Evolutionary conservation across 2,888 invertebrate genomes (phyloP), one percentile per base, ranked within the genome.

Genomic region (Catocala nupta): DNA sequence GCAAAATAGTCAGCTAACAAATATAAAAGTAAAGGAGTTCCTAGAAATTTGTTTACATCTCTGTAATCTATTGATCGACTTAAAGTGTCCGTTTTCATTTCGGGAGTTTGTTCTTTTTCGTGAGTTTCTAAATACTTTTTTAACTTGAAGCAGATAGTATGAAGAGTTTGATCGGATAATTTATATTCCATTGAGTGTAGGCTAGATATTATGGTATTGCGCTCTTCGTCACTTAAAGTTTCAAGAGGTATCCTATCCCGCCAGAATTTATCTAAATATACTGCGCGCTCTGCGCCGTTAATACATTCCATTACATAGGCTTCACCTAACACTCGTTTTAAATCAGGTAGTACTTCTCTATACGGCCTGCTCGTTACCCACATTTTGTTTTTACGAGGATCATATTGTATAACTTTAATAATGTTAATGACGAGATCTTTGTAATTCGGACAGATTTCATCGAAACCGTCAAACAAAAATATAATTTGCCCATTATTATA

Each of bases 301-400:
- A 76, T 65, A 6, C 48, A 53, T 44, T 56, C 47, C 11, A 77
- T 45, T 34, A 58, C 53, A 53, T 59, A 68, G 2, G 54, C 47
- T 16, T 34, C 47, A 5, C 68, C 66, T n/a, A 77, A 68, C 5
- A 63, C 61, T 5, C 5, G 49, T 10, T 69, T 49, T 45, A 77
- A 63, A 44, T 49, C 62, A 4, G 57, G 43, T 51, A 62, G 60
- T 0, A 72, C 55, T 55, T 70, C 59, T 11, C 56, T 59, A 34
- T 76, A 76, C 6, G 74, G 63, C n/a, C 76, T 65, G 34, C 70
- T 76, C 0, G 77, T 68, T 0, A 77, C 53, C 70, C 70, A 70
- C 47, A 72, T 55, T 25, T 54, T 49, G 13, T 65, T 44, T n/a
- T 39, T 57, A 7, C 7, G 53, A 5, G 49, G 65, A 42, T 25